phyloP scores from a whole-genome alignment of 2,888 invertebrate genomes.

The Desoria tigrina region DNA sequence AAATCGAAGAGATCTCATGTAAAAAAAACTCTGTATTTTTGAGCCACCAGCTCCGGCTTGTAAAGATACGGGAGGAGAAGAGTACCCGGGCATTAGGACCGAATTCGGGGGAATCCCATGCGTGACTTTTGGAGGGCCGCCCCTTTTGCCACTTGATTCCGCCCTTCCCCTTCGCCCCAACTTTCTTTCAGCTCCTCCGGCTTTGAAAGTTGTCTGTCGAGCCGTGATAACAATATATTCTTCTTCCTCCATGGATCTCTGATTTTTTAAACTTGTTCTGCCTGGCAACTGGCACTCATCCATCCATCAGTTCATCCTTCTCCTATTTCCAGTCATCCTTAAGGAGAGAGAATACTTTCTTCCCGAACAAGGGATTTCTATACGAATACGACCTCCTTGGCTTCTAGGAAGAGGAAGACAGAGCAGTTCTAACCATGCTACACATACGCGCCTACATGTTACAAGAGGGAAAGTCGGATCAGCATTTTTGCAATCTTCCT shows the following conservation, averaged over 20 bases:
- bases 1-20: constrained; percentile 19
- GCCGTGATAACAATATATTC: background rate
- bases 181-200: background rate
- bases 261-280: background rate
- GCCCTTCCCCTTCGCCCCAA: constrained; percentile 14
- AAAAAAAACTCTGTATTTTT: constrained; percentile 18
- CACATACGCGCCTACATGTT: too few species aligned
- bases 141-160: constrained; percentile 3
- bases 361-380: too few species aligned
- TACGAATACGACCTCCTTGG: too few species aligned
- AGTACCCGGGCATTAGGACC: constrained; percentile 2
- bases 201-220: constrained; percentile 2
- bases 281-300: constrained; percentile 9
- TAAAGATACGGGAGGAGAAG: too few species aligned
- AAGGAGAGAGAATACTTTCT: too few species aligned
- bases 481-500: too few species aligned
- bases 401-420: too few species aligned
- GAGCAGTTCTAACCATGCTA: too few species aligned
- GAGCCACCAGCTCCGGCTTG: too few species aligned
- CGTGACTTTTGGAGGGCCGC: constrained; percentile 12
- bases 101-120: constrained; percentile 17
- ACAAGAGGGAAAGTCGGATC: too few species aligned
- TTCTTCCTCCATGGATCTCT: background rate
- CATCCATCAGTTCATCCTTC: constrained; percentile 12
- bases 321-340: too few species aligned